phyloP scores from a whole-genome alignment of 64 coral and sea anemone genomes.

The Stylophora pistillata region DNA sequence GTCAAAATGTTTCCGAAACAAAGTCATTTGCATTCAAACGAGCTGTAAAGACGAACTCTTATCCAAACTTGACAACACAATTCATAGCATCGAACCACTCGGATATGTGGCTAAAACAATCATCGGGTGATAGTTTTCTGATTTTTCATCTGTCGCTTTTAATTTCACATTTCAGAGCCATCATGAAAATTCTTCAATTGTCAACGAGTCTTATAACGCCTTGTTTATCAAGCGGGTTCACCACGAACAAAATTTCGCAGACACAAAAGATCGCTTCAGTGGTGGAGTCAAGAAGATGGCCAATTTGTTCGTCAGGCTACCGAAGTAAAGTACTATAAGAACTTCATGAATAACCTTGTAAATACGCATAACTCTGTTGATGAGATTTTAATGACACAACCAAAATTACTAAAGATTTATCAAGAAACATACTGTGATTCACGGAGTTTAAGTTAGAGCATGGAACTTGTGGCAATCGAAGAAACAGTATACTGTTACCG shows the following conservation, averaged over 20 bases:
- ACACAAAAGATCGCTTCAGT: background rate
- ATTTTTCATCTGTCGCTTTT: background rate
- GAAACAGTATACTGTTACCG: background rate
- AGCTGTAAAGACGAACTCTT: background rate
- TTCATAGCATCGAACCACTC: background rate
- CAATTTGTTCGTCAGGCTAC: background rate
- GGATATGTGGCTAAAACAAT: background rate
- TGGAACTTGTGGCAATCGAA: background rate
- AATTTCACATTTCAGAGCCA: background rate
- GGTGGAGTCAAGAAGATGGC: background rate
- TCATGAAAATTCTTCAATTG: background rate
- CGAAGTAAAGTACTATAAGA: background rate
- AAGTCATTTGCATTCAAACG: background rate
- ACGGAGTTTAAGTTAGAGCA: background rate
- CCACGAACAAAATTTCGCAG: background rate
- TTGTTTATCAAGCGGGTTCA: background rate
- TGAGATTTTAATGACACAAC: background rate
- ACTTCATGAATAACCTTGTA: slow-evolving; percentile 7
- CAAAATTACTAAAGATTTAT: slow-evolving; percentile 11
- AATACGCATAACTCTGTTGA: background rate
- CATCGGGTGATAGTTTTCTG: no score
- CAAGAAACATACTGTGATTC: background rate
- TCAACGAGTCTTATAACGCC: background rate
- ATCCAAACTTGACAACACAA: background rate
- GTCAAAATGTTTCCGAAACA: background rate